Evolutionary conservation across 2,113 vertebrate genomes (phyloP).

Genomic region (Clinocottus analis): DNA sequence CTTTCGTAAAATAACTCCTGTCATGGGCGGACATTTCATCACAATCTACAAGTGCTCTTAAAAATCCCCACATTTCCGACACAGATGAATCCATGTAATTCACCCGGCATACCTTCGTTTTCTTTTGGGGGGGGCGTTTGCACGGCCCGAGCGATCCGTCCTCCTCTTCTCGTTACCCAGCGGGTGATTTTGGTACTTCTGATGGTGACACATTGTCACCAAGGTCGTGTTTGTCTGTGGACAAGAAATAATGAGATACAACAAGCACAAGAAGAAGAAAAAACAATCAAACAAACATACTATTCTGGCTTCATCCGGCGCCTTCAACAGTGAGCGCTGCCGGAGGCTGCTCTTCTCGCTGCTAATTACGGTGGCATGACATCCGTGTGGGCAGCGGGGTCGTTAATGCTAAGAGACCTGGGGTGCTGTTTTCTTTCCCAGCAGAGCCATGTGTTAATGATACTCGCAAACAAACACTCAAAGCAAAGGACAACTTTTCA

Average conservation of each 20-base stretch:
- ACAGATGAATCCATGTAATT: slow-evolving; percentile 33
- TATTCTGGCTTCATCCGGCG: slow-evolving; percentile 46
- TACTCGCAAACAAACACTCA: slow-evolving; percentile 67
- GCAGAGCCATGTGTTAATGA: slow-evolving; percentile 66
- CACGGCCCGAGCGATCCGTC: slow-evolving; percentile 11
- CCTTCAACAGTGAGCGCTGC: slow-evolving; percentile 55
- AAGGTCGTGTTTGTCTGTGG: slow-evolving; percentile 65
- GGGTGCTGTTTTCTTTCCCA: slow-evolving; percentile 54
- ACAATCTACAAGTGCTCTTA: slow-evolving; percentile 24
- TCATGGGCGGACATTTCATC: slow-evolving; percentile 41
- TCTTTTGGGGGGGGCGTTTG: too few relatives aligned
- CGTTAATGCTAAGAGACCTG: slow-evolving; percentile 57
- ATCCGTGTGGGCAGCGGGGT: slow-evolving; percentile 70
- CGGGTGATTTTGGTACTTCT: slow-evolving; percentile 25
- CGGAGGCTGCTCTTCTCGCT: slow-evolving; percentile 57
- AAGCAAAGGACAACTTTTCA: slow-evolving; percentile 57
- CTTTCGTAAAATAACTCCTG: slow-evolving; percentile 40
- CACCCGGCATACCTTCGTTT: background rate
- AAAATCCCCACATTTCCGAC: slow-evolving; percentile 2
- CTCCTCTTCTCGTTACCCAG: slow-evolving; percentile 8
- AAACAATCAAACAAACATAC: slow-evolving; percentile 48
- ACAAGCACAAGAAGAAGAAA: slow-evolving; percentile 8
- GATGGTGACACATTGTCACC: slow-evolving; percentile 58
- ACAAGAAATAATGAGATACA: slow-evolving; percentile 72
- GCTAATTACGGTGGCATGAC: slow-evolving; percentile 77